Evolutionary conservation across 2,797 vertebrate genomes (phyloP).

Genomic region (Pseudochaenichthys georgianus): DNA sequence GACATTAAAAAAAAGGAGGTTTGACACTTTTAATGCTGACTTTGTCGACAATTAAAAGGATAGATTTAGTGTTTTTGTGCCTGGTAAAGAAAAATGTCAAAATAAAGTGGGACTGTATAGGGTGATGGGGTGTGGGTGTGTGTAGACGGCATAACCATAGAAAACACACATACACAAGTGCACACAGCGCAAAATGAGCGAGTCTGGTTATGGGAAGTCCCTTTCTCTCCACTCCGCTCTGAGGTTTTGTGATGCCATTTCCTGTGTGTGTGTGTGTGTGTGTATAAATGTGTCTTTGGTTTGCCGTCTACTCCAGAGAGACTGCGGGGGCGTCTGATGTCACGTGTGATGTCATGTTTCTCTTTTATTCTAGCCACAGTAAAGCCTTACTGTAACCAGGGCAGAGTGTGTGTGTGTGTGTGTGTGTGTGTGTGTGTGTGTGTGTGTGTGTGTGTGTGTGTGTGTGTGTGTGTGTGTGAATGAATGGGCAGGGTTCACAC

Average conservation of each 20-base stretch:
- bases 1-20: neutral
- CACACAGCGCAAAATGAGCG: conserved; percentile 26
- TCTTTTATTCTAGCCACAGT: conserved; percentile 61
- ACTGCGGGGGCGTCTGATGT: conserved; percentile 66
- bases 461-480: conserved; percentile 13
- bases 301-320: conserved; percentile 36
- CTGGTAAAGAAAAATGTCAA: conserved; percentile 15
- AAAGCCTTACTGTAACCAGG: conserved; percentile 52
- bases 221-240: conserved; percentile 55
- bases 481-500: neutral
- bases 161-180: conserved; percentile 21
- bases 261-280: conserved; percentile 42
- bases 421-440: too few species aligned
- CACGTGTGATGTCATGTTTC: conserved; percentile 73
- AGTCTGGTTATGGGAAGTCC: conserved; percentile 73
- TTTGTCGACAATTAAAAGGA: conserved; percentile 3
- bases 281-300: conserved; percentile 50
- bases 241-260: conserved; percentile 73
- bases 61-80: neutral
- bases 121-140: conserved; percentile 11
- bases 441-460: too few species aligned
- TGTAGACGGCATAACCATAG: conserved; percentile 29
- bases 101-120: neutral
- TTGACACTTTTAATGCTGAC: conserved; percentile 2
- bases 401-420: conserved; percentile 32